Conservation (phyloP, 2,797 vertebrate genomes). For the Lophius americanus region DNA sequence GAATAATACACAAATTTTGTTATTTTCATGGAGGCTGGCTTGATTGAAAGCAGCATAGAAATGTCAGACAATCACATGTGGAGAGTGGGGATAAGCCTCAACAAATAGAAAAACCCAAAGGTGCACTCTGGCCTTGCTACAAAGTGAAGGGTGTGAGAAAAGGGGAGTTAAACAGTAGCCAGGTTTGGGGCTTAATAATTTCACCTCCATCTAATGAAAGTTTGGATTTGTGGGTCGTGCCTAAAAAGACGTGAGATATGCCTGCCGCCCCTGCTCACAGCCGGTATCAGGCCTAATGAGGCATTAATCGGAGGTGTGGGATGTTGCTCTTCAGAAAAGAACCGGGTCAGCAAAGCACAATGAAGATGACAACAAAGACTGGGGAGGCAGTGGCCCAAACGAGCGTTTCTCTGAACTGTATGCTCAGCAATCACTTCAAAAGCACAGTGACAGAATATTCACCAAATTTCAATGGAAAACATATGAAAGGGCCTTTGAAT, state of each 20-base stretch:
- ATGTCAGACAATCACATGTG: conserved; percentile 52
- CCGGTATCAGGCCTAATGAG: conserved; percentile 79
- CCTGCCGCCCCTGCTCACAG: conserved; percentile 65
- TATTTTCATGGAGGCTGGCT: conserved; percentile 45
- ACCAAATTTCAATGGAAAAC: conserved; percentile 71
- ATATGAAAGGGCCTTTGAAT: conserved; percentile 72
- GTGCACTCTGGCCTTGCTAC: conserved; percentile 71
- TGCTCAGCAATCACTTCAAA: conserved; percentile 80
- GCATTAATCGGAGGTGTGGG: conserved; percentile 85
- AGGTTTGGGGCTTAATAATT: conserved; percentile 68
- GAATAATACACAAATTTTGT: conserved; percentile 47
- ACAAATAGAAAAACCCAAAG: conserved; percentile 60
- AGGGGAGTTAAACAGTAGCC: conserved; percentile 66
- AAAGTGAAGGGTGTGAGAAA: conserved; percentile 78
- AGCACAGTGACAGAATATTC: conserved; percentile 75
- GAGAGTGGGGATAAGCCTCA: conserved; percentile 60
- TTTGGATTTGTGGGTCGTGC: conserved; percentile 72
- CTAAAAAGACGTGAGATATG: conserved; percentile 69
- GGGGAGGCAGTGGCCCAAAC: conserved; percentile 61
- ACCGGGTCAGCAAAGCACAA: conserved; percentile 79
- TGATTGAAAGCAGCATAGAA: conserved; percentile 70
- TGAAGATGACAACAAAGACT: conserved; percentile 80
- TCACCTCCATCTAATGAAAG: conserved; percentile 45
- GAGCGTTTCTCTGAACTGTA: conserved; percentile 73
- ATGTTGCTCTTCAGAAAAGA: conserved; percentile 78